These are phyloP conservation scores for Aphaenogaster rudis DNA, from an alignment of 1,140 invertebrate species.

Conservation along the genomic window DNA sequence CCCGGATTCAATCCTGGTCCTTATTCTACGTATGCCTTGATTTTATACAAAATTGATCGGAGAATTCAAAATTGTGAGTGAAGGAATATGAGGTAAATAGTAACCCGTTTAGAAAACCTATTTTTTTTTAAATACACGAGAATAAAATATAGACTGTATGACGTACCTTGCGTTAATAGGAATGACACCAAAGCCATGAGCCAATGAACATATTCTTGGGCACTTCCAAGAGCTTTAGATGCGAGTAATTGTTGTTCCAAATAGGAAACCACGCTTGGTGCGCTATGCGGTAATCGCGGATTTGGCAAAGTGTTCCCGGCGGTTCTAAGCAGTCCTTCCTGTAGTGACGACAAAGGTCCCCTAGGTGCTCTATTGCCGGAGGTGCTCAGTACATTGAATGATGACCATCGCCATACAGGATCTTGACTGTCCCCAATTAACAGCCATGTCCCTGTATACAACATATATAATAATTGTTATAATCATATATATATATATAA, in stretches of 20 bases:
- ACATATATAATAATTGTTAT: conserved; percentile 3
- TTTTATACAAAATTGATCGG: not conserved
- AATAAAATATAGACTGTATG: conserved; percentile 8
- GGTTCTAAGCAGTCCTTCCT: conserved; percentile 83
- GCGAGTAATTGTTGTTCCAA: conserved; percentile 92
- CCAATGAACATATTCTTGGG: conserved; percentile 93
- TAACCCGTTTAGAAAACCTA: not conserved
- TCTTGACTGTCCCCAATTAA: conserved; percentile 86
- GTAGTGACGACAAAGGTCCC: conserved; percentile 83
- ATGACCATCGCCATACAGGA: conserved; percentile 86
- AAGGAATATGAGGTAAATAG: not conserved
- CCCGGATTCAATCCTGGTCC: not conserved
- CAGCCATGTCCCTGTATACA: conserved; percentile 84
- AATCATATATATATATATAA: not conserved
- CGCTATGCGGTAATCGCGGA: conserved; percentile 82
- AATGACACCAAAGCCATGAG: conserved; percentile 91
- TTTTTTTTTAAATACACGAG: conserved; percentile 21
- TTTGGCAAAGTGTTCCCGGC: conserved; percentile 80
- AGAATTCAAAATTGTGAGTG: not conserved
- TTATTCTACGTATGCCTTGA: not conserved
- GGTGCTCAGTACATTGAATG: conserved; percentile 80
- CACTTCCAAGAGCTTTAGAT: conserved; percentile 90
- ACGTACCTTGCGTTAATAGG: conserved; percentile 91
- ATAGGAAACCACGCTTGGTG: conserved; percentile 89
- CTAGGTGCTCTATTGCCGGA: conserved; percentile 77